phyloP scores from a whole-genome alignment of 53 echinoderm and acorn worm genomes.

The Zoroaster sp. region DNA sequence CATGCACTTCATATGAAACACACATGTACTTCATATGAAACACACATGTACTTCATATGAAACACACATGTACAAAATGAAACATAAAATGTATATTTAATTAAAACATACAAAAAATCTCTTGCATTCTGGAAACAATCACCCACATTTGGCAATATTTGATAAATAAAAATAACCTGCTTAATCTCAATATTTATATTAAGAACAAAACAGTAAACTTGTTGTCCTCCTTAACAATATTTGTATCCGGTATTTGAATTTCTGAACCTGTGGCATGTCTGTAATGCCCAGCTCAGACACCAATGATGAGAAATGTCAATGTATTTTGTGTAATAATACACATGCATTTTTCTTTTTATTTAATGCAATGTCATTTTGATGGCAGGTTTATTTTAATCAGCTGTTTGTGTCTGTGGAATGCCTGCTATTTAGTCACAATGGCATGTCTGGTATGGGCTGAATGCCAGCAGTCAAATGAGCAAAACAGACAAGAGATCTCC shows the following conservation, averaged over 20 bases:
- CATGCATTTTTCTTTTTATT: neutral
- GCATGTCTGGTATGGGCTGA: constrained; percentile 20
- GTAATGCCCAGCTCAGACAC: neutral
- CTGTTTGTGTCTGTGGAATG: constrained; percentile 42
- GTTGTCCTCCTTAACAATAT: neutral
- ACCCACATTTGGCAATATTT: too few species aligned
- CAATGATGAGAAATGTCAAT: neutral
- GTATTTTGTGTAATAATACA: neutral
- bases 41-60: too few species aligned
- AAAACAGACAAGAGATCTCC: neutral
- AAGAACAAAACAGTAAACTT: too few species aligned
- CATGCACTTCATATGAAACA: too few species aligned
- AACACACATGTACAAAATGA: too few species aligned
- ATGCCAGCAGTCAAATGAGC: neutral
- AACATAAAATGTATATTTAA: too few species aligned
- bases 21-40: too few species aligned
- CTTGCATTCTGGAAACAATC: too few species aligned
- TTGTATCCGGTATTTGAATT: neutral
- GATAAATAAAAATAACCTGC: too few species aligned
- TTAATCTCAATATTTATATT: too few species aligned
- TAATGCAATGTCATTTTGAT: neutral
- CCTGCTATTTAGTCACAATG: constrained; percentile 21
- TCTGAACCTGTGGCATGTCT: neutral
- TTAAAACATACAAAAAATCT: too few species aligned
- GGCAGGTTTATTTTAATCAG: constrained; percentile 3